Percentiles rank a stretch among this genome's conserved stretches.
Evolutionary conservation across 2,113 vertebrate species (phyloP).

Genomic region (Lepisosteus oculatus): DNA sequence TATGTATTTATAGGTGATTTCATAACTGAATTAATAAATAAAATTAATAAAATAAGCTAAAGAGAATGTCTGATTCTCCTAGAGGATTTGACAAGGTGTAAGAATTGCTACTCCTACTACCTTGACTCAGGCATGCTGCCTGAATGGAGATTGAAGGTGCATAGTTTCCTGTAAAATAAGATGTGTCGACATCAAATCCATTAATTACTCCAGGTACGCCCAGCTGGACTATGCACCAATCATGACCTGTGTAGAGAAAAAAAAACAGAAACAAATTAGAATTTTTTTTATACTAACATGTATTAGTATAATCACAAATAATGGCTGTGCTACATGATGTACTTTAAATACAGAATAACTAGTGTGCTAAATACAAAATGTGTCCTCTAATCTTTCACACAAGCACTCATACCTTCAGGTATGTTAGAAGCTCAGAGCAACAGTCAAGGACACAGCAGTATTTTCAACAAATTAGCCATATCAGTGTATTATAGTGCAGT

Average conservation of each 20-base stretch:
- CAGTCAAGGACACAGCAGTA: no score
- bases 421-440: no score
- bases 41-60: not conserved
- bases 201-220: conserved; percentile 55
- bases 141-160: conserved; percentile 62
- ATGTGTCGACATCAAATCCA: conserved; percentile 68
- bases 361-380: no score
- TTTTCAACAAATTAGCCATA: no score
- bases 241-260: conserved; percentile 47
- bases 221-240: conserved; percentile 66
- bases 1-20: not conserved
- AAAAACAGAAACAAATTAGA: not conserved
- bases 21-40: no score
- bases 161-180: conserved; percentile 68
- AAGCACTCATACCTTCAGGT: no score
- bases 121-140: conserved; percentile 49
- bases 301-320: no score
- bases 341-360: no score
- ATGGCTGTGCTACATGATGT: no score
- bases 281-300: no score
- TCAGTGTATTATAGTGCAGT: no score
- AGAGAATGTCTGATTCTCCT: not conserved
- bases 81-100: not conserved
- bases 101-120: conserved; percentile 1
- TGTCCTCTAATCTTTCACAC: no score